Base-by-base conservation (phyloP, 2,888 invertebrate species). In the Polydrusus pterygomalis region DNA sequence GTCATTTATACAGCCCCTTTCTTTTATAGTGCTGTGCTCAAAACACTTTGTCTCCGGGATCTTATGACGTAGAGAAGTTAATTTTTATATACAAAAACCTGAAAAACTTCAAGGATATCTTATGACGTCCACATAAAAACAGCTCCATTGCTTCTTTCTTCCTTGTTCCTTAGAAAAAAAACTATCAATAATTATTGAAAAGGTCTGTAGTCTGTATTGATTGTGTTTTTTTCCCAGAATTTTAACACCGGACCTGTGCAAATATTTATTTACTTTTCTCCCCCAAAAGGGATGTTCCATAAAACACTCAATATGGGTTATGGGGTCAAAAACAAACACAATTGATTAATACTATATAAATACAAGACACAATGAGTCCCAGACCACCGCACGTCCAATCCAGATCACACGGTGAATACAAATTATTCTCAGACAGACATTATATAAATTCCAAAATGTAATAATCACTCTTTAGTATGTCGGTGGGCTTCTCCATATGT, bases 371-470 rank as follows among this genome's bases (percentile, higher is more conserved):
- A 81, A 80, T 80, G 58, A 34, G 18, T 30, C 60, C 49, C 73
- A 68, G 68, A 76, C 72, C 69, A 67, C 67, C 18, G 62, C 75
- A 75, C 75, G 75, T 72, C 68, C 30, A 62, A 72, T 74, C 70
- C 64, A 49, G 18, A 51, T 49, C 45, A 47, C 49, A 62, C 54
- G 30, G 7, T 74, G 77, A 70, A 77, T 77, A 77, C 70, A 25
- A 77, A 77, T 72, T 64, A 77, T n/a, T n/a, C n/a, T 45, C 13
- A 56, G 38, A 45, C 63, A 64, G 58, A 56, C 69, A 80, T 82
- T 81, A 82, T 82, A 82, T 82, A 82, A 82, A 82, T 81, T 80
- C 79, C 81, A 74, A 78, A 78, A 70, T 77, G 74, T 64, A 74
- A 77, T 74, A 76, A 69, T 43, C 25, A 73, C 69, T 70, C 65